Evolutionary conservation across 1,140 invertebrate genomes (phyloP), one percentile per base, ranked within the genome.

Genomic region (Hyles vespertilio): DNA sequence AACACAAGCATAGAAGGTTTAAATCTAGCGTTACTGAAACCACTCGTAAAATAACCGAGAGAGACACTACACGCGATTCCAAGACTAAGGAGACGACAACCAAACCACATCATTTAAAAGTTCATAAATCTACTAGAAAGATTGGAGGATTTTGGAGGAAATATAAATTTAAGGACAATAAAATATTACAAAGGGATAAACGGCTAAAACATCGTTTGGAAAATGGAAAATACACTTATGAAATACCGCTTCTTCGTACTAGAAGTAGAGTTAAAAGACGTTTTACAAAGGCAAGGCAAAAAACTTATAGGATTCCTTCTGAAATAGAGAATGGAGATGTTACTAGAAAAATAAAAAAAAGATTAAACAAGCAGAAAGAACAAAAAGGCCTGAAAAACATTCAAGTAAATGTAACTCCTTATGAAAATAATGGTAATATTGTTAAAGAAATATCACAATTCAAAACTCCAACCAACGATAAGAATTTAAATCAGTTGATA

Each of bases 301-400:
- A 40, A 5, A 5, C 36, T 5, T 40, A 40, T 8, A 5, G 5
- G 36, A 40, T 40, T 40, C 8, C 36, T 40, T 40, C 8, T 40
- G 36, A 40, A 34, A 51, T 32, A 52, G 32, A 56, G 47, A 72
- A 70, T 60, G 59, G 64, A 56, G 67, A 68, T 49, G 4, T 57
- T 32, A 40, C 10, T 33, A 33, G 55, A 9, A 50, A 8, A 40
- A 2, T 11, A 36, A 12, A 1, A 9, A 51, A 47, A 11, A 43
- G 32, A 46, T 11, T 10, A 44, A 11, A 40, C 8, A 40, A 40
- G 8, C 36, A 40, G 8, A 40, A 40, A 40, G 8, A 40, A 5
- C 5, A 40, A 8, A 40, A 40, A 8, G 8, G 36, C 10, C 9
- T 34, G 5, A 51, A 32, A 2, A 33, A 51, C 9, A 34, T 10